Evolutionary conservation across 2,888 invertebrate species (phyloP).

Genomic region (Iselma pallidipennis): DNA sequence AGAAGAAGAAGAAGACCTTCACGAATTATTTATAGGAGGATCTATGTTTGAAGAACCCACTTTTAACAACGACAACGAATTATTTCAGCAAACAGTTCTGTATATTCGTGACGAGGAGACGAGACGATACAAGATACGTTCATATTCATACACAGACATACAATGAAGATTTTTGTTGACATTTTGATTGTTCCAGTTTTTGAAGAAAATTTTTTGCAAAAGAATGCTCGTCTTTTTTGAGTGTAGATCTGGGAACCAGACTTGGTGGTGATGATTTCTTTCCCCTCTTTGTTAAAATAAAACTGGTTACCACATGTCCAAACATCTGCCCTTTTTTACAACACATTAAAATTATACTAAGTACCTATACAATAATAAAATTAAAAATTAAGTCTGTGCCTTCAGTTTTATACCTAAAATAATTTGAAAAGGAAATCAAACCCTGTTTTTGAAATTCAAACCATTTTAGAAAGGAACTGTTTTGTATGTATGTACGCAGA

Average conservation of each 20-base stretch:
- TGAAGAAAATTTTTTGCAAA: not conserved
- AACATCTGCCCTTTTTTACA: not conserved
- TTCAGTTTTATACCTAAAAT: too few species aligned
- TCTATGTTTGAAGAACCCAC: constrained; percentile 32
- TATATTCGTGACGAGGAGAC: constrained; percentile 1
- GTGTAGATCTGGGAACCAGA: not conserved
- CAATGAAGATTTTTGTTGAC: not conserved
- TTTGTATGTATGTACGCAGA: constrained; percentile 22
- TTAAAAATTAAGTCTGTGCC: not conserved
- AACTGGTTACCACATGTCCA: not conserved
- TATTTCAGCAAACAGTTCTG: constrained; percentile 15
- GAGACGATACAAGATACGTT: not conserved
- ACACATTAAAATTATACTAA: not conserved
- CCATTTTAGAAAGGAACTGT: not conserved
- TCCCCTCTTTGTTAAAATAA: not conserved
- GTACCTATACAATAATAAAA: too few species aligned
- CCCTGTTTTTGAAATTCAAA: not conserved
- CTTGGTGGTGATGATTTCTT: not conserved
- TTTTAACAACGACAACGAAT: constrained; percentile 16
- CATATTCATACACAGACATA: too few species aligned
- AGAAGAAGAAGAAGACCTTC: constrained; percentile 24
- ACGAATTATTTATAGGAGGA: constrained; percentile 28
- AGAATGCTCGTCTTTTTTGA: too few species aligned
- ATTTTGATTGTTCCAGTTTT: not conserved
- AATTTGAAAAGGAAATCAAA: too few species aligned